Evolutionary conservation across 2,113 vertebrate genomes (phyloP), one percentile per base, ranked within the genome.

Genomic region (Anarrhichthys ocellatus): DNA sequence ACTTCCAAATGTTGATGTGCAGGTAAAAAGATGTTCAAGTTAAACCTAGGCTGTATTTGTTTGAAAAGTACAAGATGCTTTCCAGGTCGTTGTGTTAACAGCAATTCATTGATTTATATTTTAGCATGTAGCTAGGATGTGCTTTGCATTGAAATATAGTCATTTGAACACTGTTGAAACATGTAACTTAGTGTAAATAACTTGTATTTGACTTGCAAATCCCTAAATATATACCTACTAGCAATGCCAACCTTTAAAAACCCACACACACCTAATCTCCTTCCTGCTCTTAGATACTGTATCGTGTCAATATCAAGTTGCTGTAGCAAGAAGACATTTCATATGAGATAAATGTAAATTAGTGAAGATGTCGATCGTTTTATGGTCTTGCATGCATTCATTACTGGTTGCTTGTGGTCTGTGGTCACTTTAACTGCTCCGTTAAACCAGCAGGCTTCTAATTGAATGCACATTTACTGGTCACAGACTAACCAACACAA

Each of bases 401-500:
- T 63, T 69, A 6, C 34, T 34, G 34, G 0, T 34, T 34, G 34
- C 6, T 6, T 34, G 10, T 52, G 15, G 40, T 70, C 36, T 67
- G 58, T 34, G 22, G 80, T 81, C 48, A 42, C 32, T 64, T 11
- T 5, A 22, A 15, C 58, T 46, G 66, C 66, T 86, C 34, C 9
- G 73, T 34, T 75, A 71, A 74, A 80, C 50, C 62, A 64, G 9
- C 73, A 40, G 61, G 29, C 20, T 62, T 71, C 81, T 78, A 22
- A 44, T 62, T 78, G 67, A 10, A 66, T 27, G 36, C 36, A 34
- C 58, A 61, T 46, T 75, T 18, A 69, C 48, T 22, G 59, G 44
- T 72, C 73, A 62, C 75, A 76, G 44, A 34, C 65, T 75, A 70
- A 36, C 69, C 66, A 82, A 76, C 63, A 71, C 72, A 64, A 67